Base-by-base conservation (phyloP, 2,888 invertebrate genomes). In the Cryptophagus acutangulus region DNA sequence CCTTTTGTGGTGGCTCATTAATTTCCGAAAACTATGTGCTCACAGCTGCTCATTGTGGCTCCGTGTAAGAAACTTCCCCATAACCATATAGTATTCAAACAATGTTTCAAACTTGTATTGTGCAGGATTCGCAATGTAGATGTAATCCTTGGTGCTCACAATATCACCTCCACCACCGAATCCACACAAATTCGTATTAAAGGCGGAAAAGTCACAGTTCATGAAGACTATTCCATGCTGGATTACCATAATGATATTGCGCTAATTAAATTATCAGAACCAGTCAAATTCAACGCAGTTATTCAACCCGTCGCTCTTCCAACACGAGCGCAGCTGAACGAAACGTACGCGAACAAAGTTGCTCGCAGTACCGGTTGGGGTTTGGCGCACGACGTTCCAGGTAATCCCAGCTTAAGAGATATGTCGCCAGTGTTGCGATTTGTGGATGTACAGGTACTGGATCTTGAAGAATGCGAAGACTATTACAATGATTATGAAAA, bases 101-200 rank as follows among this genome's bases (percentile, higher is more conserved):
- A 20, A 8, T 20, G 6, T 20, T 20, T 20, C 9, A 9, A 6
- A 20, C 5, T 20, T 20, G 9, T 20, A 6, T 20, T 26, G 3
- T 13, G 12, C 26, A 26, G 26, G 3, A 26, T 26, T 12, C 3
- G n/a, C 3, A 26, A 17, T 8, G 56, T 57, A 2, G 47, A 54
- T 17, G 51, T 58, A 3, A 48, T 59, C 33, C 38, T 59, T 9
- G 59, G 59, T 20, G 59, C 57, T 3, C 59, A 59, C 37, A 58
- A 58, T 38, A 38, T 54, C 15, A 46, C 52, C 6, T 35, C 40
- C 12, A 26, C 34, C 5, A 33, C 39, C 4, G 55, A 57, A 47
- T 17, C 42, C 8, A 46, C 45, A 1, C 55, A 53, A 36, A 18
- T 48, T 1, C 36, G 29, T 9, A 41, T 48, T n/a, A n/a, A 26